These are phyloP conservation scores for Leptocoma aspasia DNA, from an alignment of 2,113 vertebrate species.

Conservation along the genomic window DNA sequence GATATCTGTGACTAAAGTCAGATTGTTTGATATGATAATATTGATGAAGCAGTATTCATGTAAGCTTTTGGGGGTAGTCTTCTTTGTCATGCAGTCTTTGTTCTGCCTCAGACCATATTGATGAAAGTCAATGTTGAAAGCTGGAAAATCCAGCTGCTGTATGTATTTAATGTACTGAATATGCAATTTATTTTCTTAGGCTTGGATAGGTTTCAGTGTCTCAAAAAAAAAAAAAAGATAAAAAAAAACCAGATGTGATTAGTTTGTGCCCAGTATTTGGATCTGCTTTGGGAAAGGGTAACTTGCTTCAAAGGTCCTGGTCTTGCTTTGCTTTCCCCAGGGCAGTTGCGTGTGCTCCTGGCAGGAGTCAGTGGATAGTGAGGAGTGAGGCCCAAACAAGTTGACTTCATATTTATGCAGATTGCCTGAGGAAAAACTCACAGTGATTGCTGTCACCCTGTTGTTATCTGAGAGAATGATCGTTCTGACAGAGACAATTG, in stretches of 20 bases:
- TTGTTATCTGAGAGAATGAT: neutral
- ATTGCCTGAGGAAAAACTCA: neutral
- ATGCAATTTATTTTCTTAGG: neutral
- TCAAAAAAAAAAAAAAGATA: neutral
- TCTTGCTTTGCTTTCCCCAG: neutral
- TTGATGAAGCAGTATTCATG: neutral
- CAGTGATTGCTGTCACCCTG: neutral
- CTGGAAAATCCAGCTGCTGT: neutral
- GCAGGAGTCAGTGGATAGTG: neutral
- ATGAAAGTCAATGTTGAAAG: neutral
- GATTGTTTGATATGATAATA: neutral
- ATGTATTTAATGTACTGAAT: neutral
- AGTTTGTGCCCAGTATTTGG: neutral
- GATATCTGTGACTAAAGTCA: neutral
- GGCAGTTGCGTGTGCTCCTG: too few relatives aligned
- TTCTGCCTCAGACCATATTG: neutral
- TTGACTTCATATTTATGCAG: neutral
- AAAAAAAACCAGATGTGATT: neutral
- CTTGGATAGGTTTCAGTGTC: neutral
- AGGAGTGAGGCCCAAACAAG: neutral
- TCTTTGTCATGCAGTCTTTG: neutral
- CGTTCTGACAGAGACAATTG: neutral
- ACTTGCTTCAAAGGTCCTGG: neutral
- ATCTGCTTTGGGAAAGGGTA: neutral
- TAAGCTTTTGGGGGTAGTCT: neutral